Percentiles rank a stretch among this genome's conserved stretches.
phyloP scores from a whole-genome alignment of 2,888 invertebrate genomes.

The Anagyrus pseudococci region DNA sequence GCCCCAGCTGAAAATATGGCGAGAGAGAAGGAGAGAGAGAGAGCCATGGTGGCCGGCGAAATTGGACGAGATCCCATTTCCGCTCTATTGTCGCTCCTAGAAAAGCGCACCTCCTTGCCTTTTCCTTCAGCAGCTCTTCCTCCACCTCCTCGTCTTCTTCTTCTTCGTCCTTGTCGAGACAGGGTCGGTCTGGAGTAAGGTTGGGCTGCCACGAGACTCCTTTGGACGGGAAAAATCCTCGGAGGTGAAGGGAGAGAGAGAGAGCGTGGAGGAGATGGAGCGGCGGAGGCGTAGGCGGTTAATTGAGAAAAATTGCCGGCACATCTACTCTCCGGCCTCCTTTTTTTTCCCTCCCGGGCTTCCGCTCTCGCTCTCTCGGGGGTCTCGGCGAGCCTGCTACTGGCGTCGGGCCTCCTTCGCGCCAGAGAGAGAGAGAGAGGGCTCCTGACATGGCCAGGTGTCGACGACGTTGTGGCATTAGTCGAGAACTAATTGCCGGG shows the following conservation, averaged over 20 bases:
- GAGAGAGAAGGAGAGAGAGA: too few species aligned
- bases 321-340: slow-evolving; percentile 39
- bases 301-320: slow-evolving; percentile 44
- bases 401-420: background rate
- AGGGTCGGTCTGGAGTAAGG: too few species aligned
- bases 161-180: too few species aligned
- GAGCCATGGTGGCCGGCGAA: slow-evolving; percentile 18
- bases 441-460: slow-evolving; percentile 29
- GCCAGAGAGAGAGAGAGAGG: background rate
- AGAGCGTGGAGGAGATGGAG: slow-evolving; percentile 1
- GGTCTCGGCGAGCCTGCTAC: slow-evolving; percentile 6
- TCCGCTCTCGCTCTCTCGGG: too few species aligned
- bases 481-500: slow-evolving; percentile 48
- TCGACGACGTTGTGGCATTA: slow-evolving; percentile 40
- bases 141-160: too few species aligned
- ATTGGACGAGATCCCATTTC: slow-evolving; percentile 40
- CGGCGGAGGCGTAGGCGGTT: slow-evolving; percentile 35
- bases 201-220: too few species aligned
- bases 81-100: slow-evolving; percentile 39
- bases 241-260: slow-evolving; percentile 11
- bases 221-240: too few species aligned
- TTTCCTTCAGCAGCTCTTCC: too few species aligned
- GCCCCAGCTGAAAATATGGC: slow-evolving; percentile 39
- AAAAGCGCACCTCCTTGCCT: background rate
- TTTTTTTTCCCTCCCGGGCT: background rate